Conservation (phyloP, 92 coral and sea anemone genomes). For the Siderastrea siderea region DNA sequence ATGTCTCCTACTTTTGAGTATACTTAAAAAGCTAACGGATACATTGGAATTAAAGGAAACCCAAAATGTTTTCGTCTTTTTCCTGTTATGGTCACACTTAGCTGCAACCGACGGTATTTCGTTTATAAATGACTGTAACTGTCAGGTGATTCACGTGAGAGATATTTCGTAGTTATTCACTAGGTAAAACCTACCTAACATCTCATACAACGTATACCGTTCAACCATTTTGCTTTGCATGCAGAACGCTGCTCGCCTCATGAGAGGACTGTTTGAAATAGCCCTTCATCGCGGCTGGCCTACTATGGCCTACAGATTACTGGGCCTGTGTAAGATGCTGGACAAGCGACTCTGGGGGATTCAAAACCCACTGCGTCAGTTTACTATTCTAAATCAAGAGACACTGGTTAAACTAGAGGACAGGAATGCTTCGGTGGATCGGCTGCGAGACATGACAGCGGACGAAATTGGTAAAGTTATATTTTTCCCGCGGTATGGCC, state of each 20-base stretch:
- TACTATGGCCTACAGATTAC: slow-evolving; percentile 79
- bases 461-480: slow-evolving; percentile 84
- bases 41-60: no score
- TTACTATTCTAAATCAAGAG: slow-evolving; percentile 83
- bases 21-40: no score
- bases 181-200: no score
- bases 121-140: no score
- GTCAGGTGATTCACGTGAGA: no score
- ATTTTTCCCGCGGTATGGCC: no score
- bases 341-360: slow-evolving; percentile 93
- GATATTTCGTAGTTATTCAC: no score
- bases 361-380: slow-evolving; percentile 94
- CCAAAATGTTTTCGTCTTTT: no score
- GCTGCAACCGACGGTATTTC: no score
- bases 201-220: neutral
- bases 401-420: slow-evolving; percentile 84
- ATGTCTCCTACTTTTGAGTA: no score
- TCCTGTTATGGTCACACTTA: no score
- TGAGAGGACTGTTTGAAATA: slow-evolving; percentile 95
- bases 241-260: slow-evolving; percentile 93
- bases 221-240: neutral
- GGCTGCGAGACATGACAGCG: slow-evolving; percentile 87
- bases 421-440: slow-evolving; percentile 71
- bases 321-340: slow-evolving; percentile 87
- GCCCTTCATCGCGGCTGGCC: slow-evolving; percentile 92